Evolutionary conservation across 2,888 invertebrate genomes (phyloP).

Genomic region (Petrolisthes cinctipes): DNA sequence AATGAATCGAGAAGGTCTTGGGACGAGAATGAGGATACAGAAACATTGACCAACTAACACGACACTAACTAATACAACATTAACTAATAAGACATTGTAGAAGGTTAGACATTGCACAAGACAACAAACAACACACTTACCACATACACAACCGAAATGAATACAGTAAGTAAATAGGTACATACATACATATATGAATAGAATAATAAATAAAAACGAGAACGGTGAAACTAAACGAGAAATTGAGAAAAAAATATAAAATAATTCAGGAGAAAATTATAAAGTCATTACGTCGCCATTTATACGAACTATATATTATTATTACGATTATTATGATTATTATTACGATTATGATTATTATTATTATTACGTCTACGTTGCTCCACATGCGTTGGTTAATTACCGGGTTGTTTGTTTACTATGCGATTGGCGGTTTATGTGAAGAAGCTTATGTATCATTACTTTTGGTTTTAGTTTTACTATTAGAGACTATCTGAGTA

Average conservation of each 20-base stretch:
- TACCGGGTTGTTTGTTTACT: background rate
- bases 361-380: background rate
- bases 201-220: background rate
- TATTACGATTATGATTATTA: too few relatives aligned
- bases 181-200: conserved; percentile 10
- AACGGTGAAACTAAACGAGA: background rate
- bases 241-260: background rate
- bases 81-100: too few relatives aligned
- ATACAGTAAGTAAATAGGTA: background rate
- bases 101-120: background rate
- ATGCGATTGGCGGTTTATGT: conserved; percentile 4
- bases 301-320: background rate
- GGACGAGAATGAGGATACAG: too few relatives aligned
- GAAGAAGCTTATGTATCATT: conserved; percentile 1
- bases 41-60: too few relatives aligned
- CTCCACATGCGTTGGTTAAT: conserved; percentile 25
- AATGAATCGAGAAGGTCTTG: too few relatives aligned
- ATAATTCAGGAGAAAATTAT: background rate
- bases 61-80: too few relatives aligned
- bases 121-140: background rate
- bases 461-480: background rate
- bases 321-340: too few relatives aligned
- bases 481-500: background rate
- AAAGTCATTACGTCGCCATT: background rate
- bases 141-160: background rate